These are phyloP conservation scores for Gallinago undulata DNA, from an alignment of 2,113 vertebrate genomes.

Conservation along the genomic window DNA sequence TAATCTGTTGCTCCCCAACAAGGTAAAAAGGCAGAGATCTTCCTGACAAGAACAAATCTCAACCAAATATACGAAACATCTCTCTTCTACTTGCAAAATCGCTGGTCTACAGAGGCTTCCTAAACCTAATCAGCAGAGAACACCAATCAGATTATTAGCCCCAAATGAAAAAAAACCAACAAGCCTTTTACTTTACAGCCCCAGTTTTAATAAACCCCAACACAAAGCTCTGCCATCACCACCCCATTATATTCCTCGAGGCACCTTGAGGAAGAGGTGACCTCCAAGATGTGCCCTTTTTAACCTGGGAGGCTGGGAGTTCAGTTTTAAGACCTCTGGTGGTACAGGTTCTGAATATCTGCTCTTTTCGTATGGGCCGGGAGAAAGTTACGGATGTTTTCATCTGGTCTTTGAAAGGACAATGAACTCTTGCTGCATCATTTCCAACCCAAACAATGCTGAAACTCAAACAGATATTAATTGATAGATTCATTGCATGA, in stretches of 20 bases:
- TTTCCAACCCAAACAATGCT: background rate
- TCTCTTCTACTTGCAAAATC: background rate
- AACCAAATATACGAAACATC: accelerated
- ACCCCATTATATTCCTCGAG: background rate
- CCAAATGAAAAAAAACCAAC: background rate
- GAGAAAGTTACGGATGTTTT: constrained; percentile 11
- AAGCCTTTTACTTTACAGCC: background rate
- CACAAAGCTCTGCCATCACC: background rate
- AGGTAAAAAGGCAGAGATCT: background rate
- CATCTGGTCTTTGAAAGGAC: background rate
- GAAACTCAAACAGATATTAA: background rate
- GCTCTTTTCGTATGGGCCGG: background rate
- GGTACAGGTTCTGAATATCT: background rate
- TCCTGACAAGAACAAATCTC: background rate
- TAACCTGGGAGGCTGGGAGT: background rate
- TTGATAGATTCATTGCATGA: background rate
- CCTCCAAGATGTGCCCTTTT: background rate
- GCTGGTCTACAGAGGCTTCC: background rate
- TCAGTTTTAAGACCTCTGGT: background rate
- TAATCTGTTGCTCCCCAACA: background rate
- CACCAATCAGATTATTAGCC: background rate
- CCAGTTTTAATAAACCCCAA: background rate
- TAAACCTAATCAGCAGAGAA: background rate
- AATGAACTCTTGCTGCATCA: background rate
- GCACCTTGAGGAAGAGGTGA: background rate